Conservation (phyloP, 2,888 invertebrate species). For the Lordiphosa andalusiaca region DNA sequence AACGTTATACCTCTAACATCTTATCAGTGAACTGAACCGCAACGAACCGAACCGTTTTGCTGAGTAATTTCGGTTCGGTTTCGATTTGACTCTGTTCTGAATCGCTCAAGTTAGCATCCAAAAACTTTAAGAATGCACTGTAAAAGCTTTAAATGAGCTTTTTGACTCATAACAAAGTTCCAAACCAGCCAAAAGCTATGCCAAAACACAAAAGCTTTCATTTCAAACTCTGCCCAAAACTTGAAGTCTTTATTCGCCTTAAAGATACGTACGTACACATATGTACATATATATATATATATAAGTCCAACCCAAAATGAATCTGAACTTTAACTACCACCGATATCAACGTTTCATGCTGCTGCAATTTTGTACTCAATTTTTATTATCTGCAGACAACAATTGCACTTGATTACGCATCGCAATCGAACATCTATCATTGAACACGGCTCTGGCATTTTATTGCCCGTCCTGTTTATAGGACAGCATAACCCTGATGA, state of each 20-base stretch:
- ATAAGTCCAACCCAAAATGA: no score
- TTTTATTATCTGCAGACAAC: slow-evolving; percentile 24
- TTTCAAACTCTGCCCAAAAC: not conserved
- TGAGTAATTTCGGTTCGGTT: no score
- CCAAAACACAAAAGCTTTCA: not conserved
- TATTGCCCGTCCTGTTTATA: slow-evolving; percentile 25
- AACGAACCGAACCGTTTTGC: no score
- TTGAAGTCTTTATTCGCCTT: not conserved
- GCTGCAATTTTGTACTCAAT: slow-evolving; percentile 16
- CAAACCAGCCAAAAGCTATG: slow-evolving; percentile 15
- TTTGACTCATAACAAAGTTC: not conserved
- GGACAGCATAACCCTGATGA: slow-evolving; percentile 36
- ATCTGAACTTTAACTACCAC: no score
- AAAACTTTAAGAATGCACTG: slow-evolving; percentile 6
- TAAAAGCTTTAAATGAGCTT: slow-evolving; percentile 20
- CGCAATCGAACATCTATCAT: slow-evolving; percentile 32
- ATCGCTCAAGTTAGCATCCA: no score
- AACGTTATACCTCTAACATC: no score
- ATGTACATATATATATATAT: no score
- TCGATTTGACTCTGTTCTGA: no score
- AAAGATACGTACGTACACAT: no score
- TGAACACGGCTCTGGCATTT: slow-evolving; percentile 34
- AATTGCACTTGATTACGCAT: slow-evolving; percentile 16
- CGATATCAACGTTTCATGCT: no score
- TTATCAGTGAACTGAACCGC: no score